These are phyloP conservation scores for Dasyornis broadbenti DNA, from an alignment of 2,113 vertebrate genomes.

Conservation along the genomic window DNA sequence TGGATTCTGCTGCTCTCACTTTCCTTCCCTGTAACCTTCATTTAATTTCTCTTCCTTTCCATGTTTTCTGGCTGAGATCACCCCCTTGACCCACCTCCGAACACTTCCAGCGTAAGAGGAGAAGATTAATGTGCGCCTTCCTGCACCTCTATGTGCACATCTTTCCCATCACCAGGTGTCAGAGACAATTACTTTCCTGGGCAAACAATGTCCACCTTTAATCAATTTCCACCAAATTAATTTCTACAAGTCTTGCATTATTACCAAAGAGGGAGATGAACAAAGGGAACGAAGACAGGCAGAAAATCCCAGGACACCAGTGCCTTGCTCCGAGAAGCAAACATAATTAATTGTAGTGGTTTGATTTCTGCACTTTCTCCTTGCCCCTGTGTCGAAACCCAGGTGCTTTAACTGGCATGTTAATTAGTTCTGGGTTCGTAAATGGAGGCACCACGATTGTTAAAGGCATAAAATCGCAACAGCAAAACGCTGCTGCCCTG, in stretches of 20 bases:
- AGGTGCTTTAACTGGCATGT: not conserved
- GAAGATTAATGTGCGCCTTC: not conserved
- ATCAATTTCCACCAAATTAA: conserved; percentile 52
- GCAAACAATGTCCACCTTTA: conserved; percentile 18
- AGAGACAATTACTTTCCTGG: not conserved
- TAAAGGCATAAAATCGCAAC: not conserved
- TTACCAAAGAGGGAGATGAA: conserved; percentile 31
- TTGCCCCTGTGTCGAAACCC: conserved; percentile 41
- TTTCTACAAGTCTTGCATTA: conserved; percentile 34
- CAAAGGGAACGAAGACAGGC: not conserved
- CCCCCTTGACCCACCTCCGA: not conserved
- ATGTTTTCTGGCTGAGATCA: not conserved
- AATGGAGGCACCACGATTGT: fast-evolving
- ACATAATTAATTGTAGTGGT: conserved; percentile 59
- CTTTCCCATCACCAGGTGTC: not conserved
- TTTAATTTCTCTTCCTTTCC: not conserved
- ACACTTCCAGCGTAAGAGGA: not conserved
- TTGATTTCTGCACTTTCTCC: conserved; percentile 51
- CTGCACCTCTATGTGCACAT: not conserved
- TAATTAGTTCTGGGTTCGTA: conserved; percentile 37
- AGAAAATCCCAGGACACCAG: not conserved
- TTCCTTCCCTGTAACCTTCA: not conserved
- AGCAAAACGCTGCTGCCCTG: not conserved
- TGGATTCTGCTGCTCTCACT: not conserved
- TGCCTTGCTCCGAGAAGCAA: not conserved